A percentile compares a stretch with the other conserved stretches of the same genome.
phyloP scores from a whole-genome alignment of 1,140 invertebrate species.

The Trissolcus basalis region DNA sequence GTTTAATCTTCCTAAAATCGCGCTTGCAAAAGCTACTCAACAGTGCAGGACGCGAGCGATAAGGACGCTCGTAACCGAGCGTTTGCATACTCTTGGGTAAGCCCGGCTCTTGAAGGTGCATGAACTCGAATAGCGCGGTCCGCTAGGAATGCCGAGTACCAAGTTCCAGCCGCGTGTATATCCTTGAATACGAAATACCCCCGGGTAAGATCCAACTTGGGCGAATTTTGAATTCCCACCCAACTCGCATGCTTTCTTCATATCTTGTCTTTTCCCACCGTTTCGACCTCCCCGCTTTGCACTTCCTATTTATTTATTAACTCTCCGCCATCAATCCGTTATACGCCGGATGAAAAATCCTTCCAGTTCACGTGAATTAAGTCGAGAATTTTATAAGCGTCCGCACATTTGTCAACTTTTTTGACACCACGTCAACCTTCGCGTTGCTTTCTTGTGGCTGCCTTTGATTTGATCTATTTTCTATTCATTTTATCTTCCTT shows the following conservation, averaged over 20 bases:
- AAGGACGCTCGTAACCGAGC: conserved; percentile 56
- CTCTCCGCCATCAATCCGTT: too few species aligned
- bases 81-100: conserved; percentile 64
- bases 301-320: too few species aligned
- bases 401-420: too few species aligned
- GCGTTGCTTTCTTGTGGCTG: too few species aligned
- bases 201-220: conserved; percentile 63
- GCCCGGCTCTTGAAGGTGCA: conserved; percentile 55
- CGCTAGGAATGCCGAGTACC: conserved; percentile 68
- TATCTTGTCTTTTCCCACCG: conserved; percentile 24
- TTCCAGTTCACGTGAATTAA: too few species aligned
- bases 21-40: conserved; percentile 57
- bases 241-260: conserved; percentile 29
- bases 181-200: conserved; percentile 69
- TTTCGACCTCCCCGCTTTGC: too few species aligned
- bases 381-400: too few species aligned
- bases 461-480: too few species aligned
- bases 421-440: too few species aligned
- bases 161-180: conserved; percentile 65
- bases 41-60: conserved; percentile 47
- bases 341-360: too few species aligned
- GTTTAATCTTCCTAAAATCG: conserved; percentile 60
- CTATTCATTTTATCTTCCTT: too few species aligned
- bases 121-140: conserved; percentile 64
- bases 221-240: conserved; percentile 67